A percentile compares a stretch with the other conserved stretches of the same genome.
Evolutionary conservation across 2,113 vertebrate genomes (phyloP).

Genomic region (Leptocoma aspasia): DNA sequence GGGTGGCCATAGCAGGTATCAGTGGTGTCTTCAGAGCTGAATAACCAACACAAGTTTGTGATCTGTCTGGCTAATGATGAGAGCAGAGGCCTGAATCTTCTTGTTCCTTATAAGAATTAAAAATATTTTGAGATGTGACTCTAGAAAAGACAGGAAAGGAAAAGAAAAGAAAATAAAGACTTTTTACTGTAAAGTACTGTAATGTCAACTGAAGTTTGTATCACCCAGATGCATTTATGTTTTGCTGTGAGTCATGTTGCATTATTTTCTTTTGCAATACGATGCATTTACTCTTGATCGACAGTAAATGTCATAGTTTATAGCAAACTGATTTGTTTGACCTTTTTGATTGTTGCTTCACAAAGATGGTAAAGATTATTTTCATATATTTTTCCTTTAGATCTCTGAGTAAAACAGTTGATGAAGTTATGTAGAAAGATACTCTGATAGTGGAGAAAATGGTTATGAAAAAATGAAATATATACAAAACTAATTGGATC

Average conservation of each 20-base stretch:
- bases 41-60: not conserved
- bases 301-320: slow-evolving; percentile 51
- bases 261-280: slow-evolving; percentile 55
- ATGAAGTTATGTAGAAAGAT: not conserved
- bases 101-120: not conserved
- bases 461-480: not conserved
- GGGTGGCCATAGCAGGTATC: not conserved
- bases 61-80: not conserved
- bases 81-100: slow-evolving; percentile 20
- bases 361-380: not conserved
- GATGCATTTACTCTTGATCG: not conserved
- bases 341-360: slow-evolving; percentile 11
- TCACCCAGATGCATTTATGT: not conserved
- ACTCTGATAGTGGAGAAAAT: not conserved
- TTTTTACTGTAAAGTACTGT: not conserved
- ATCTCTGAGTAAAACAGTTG: not conserved
- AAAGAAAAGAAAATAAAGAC: not conserved
- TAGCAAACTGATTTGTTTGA: slow-evolving; percentile 53
- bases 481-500: not conserved
- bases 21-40: not conserved
- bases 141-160: not conserved
- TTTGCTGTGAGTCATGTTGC: slow-evolving; percentile 25
- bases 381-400: not conserved
- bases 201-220: not conserved
- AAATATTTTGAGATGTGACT: slow-evolving; percentile 4